Percentiles rank a stretch among this genome's conserved stretches.
Conservation (phyloP, 2,888 invertebrate genomes). For the Rhabditoides inermis region DNA sequence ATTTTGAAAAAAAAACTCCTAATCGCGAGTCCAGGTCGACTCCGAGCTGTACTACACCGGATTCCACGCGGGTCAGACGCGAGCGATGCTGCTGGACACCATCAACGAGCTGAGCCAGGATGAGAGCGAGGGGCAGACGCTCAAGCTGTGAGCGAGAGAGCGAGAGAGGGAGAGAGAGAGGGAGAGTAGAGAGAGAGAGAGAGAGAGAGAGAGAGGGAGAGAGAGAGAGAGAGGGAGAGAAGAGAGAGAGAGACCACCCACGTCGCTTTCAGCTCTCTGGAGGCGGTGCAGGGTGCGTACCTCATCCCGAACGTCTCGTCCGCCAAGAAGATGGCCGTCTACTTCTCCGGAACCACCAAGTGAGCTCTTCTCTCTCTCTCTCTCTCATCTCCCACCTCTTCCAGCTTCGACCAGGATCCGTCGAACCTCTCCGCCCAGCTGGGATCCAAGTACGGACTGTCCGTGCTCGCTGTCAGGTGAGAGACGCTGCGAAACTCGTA, state of each 20-base stretch:
- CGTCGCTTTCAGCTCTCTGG: constrained; percentile 7
- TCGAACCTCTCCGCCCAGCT: constrained; percentile 12
- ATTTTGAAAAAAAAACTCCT: too few relatives aligned
- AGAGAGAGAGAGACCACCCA: too few relatives aligned
- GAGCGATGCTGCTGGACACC: constrained; percentile 12
- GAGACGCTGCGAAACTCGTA: too few relatives aligned
- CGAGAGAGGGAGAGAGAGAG: not conserved
- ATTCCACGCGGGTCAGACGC: constrained; percentile 25
- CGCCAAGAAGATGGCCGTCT: constrained; percentile 18
- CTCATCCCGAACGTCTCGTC: constrained; percentile 13
- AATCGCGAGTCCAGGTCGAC: too few relatives aligned
- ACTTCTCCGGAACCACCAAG: constrained; percentile 28
- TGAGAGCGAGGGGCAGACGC: constrained; percentile 17
- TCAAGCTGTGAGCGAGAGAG: constrained; percentile 11
- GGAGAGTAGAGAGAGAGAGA: not conserved
- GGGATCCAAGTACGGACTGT: constrained; percentile 14
- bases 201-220: too few relatives aligned
- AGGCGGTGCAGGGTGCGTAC: constrained; percentile 18
- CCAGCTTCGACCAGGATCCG: constrained; percentile 9
- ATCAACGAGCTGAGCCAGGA: constrained; percentile 23
- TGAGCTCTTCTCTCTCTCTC: not conserved
- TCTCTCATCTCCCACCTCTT: not conserved
- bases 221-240: too few relatives aligned
- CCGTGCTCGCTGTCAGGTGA: constrained; percentile 15
- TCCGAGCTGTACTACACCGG: constrained; percentile 29